phyloP scores from a whole-genome alignment of 2,113 vertebrate genomes.

The Eptesicus fuscus region DNA sequence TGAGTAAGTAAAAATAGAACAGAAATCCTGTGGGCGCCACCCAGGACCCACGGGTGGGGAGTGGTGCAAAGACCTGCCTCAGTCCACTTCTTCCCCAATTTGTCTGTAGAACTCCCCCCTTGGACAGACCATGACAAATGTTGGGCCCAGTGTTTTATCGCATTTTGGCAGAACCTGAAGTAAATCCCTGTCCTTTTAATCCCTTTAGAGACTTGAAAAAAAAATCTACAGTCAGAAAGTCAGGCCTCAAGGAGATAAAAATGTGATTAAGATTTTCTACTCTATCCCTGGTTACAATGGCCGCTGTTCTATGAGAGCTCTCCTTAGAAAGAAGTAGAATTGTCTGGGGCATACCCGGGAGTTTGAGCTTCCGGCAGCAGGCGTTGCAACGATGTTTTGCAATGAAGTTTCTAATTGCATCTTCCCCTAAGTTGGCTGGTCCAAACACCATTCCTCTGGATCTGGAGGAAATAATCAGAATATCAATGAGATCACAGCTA shows the following conservation, averaged over 20 bases:
- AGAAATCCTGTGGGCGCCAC: neutral
- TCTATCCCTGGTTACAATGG: conserved; percentile 24
- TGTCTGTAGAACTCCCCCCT: neutral
- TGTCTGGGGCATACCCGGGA: conserved; percentile 84
- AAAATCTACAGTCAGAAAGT: conserved; percentile 61
- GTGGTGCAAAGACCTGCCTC: neutral
- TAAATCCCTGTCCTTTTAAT: conserved; percentile 68
- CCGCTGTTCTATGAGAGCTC: conserved; percentile 51
- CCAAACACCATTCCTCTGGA: conserved; percentile 93
- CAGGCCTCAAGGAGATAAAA: conserved; percentile 61
- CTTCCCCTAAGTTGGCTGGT: conserved; percentile 92
- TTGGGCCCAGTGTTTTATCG: conserved; percentile 63
- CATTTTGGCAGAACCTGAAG: conserved; percentile 63
- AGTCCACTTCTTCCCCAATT: neutral
- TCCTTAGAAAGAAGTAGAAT: conserved; percentile 51
- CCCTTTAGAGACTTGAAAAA: conserved; percentile 42
- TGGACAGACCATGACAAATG: conserved; percentile 8
- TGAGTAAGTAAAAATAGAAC: neutral
- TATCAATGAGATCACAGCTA: conserved; percentile 63
- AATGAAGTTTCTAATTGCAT: conserved; percentile 91
- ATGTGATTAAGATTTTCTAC: conserved; percentile 56
- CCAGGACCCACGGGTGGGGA: neutral
- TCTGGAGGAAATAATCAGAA: conserved; percentile 78
- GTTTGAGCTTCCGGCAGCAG: conserved; percentile 90
- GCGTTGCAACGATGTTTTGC: conserved; percentile 93